Percentiles rank a stretch among this genome's conserved stretches.
These are phyloP conservation scores for Adineta ricciae DNA, from an alignment of 2,888 invertebrate genomes.

Conservation along the genomic window DNA sequence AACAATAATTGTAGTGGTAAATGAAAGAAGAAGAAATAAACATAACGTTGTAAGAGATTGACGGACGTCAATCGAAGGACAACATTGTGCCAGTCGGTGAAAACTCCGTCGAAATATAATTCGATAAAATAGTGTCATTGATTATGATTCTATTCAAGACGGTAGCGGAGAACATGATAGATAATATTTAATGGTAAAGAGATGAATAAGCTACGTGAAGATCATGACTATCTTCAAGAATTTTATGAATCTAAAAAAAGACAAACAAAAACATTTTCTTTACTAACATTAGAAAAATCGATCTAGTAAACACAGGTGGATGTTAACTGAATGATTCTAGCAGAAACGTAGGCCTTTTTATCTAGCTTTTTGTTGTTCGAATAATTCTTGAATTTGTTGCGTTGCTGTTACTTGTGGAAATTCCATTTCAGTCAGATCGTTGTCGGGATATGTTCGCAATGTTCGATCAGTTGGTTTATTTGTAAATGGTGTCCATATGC, in stretches of 20 bases:
- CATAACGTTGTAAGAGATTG: not conserved
- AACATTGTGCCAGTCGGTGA: not conserved
- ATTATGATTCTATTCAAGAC: not conserved
- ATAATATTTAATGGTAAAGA: not conserved
- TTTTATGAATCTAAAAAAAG: not conserved
- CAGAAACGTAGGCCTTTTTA: not conserved
- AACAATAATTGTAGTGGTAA: not conserved
- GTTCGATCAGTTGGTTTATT: constrained; percentile 41
- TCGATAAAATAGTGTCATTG: not conserved
- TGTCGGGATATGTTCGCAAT: constrained; percentile 37
- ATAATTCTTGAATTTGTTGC: not conserved
- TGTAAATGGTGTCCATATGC: constrained; percentile 75
- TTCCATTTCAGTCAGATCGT: not conserved
- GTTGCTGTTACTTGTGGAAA: not conserved
- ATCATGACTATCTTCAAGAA: not conserved
- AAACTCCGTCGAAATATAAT: not conserved
- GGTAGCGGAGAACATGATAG: not conserved
- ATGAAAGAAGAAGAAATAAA: not conserved
- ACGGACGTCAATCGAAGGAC: not conserved
- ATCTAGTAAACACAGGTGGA: too few relatives aligned
- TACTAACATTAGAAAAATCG: too few relatives aligned
- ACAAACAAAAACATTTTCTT: not conserved
- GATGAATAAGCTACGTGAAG: not conserved
- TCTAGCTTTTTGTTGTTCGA: not conserved
- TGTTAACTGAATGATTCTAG: too few relatives aligned